These are phyloP conservation scores for Neoseiulus cucumeris DNA, from an alignment of 1,140 invertebrate species.

Conservation along the genomic window DNA sequence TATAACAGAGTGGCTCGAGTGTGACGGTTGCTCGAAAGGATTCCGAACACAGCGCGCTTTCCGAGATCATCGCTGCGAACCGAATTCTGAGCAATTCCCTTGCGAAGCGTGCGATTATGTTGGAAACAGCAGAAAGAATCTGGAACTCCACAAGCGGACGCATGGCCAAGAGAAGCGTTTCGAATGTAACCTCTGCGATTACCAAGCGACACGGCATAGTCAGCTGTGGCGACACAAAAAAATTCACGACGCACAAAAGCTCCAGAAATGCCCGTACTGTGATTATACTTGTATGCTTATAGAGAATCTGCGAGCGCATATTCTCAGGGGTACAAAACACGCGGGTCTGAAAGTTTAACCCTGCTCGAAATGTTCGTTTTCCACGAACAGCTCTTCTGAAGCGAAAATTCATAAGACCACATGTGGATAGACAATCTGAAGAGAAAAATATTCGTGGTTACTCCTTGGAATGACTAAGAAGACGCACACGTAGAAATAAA, in stretches of 20 bases:
- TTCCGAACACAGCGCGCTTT: not conserved
- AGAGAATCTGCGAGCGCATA: constrained; percentile 4
- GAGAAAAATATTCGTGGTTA: no score
- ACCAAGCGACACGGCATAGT: not conserved
- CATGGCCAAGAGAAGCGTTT: not conserved
- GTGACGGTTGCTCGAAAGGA: not conserved
- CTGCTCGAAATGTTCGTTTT: not conserved
- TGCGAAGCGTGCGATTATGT: not conserved
- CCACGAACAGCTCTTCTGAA: not conserved
- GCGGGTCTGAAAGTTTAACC: not conserved
- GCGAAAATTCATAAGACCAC: not conserved
- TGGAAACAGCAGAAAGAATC: not conserved
- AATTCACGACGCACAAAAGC: not conserved
- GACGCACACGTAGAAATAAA: no score
- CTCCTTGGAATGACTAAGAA: no score
- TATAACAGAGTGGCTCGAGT: not conserved
- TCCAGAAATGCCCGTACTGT: not conserved
- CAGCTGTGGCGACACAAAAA: not conserved
- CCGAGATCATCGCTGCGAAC: not conserved
- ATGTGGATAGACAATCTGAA: no score
- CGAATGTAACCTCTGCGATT: not conserved
- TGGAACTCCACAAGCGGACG: not conserved
- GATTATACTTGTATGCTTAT: not conserved
- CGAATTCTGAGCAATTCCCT: not conserved
- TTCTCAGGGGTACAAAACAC: not conserved